Evolutionary conservation across 2,797 vertebrate genomes (phyloP), one percentile per base, ranked within the genome.

Genomic region (Pelochelys cantorii): DNA sequence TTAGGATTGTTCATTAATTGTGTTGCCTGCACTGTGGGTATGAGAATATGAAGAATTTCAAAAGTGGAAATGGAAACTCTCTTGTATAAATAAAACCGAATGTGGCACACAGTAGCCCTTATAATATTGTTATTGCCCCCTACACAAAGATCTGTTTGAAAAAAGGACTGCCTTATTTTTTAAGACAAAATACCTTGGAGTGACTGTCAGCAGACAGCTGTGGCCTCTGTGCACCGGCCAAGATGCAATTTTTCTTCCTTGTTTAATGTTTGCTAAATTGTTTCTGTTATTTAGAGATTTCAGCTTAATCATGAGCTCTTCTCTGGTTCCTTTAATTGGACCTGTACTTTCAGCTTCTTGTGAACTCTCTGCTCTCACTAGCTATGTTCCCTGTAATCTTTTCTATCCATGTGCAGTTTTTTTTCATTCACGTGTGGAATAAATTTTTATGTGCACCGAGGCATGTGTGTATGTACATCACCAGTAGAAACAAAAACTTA

Each of bases 91-190:
- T 87, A 79, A 65, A 4, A 84, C 48, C 56, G 18, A 7, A 84
- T 22, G 37, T n/a, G 22, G 20, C 0, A 0, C 15, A 25, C 23
- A 22, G 2, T 7, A 68, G 20, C 1, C 8, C 31, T 27, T 15
- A 79, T 62, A 62, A 62, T 31, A 31, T 62, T 29, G 15, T 62
- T 5, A 52, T 83, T 22, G 79, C 74, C 57, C 11, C 25, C 23
- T 9, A 1, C 4, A 54, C 1, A 1, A 55, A 71, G 15, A 22
- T 7, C 37, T 48, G 42, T 48, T 48, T 20, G n/a, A 27, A 37
- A 75, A 25, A 34, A 48, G 22, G 37, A 27, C 12, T 55, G 84
- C 6, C 2, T 77, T 48, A 48, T 48, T 5, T 48, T 48, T 7
- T 48, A 48, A 8, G 42, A 48, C 42, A 48, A 60, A 62, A 31